These are phyloP conservation scores for Lepidurus apus DNA, from an alignment of 1,140 invertebrate genomes.

Conservation along the genomic window DNA sequence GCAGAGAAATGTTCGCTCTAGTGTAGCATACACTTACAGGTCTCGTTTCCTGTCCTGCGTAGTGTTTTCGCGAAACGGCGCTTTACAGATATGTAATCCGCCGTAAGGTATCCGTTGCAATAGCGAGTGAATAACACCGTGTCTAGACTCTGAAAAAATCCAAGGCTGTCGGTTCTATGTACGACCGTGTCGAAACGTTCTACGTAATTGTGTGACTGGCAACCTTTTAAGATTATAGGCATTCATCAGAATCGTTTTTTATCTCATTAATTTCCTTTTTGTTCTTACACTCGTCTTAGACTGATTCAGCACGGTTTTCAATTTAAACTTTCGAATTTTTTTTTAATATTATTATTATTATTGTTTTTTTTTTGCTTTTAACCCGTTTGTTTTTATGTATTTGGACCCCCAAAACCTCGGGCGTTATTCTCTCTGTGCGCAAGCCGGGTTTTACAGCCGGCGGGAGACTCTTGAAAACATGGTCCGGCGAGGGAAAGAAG, in stretches of 20 bases:
- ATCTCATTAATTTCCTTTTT: no score
- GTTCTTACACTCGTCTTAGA: no score
- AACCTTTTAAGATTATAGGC: not conserved
- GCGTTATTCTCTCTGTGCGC: not conserved
- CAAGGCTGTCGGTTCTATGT: not conserved
- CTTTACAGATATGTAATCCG: not conserved
- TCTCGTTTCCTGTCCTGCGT: no score
- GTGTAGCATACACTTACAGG: no score
- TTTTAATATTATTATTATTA: not conserved
- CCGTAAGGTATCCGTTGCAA: not conserved
- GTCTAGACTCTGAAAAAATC: constrained; percentile 14
- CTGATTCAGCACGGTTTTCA: not conserved
- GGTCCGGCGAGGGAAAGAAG: not conserved
- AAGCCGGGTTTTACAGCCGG: not conserved
- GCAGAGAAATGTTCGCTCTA: no score
- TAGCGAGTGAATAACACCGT: not conserved
- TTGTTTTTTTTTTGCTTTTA: not conserved
- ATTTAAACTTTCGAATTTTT: not conserved
- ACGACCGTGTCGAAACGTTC: not conserved
- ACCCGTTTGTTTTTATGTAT: not conserved
- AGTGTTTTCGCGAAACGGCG: not conserved
- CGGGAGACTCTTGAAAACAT: not conserved
- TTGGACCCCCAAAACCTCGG: not conserved
- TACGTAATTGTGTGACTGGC: not conserved
- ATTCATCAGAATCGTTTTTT: no score